phyloP scores from a whole-genome alignment of 2,113 vertebrate genomes.

The Andinoacara biseriatus region DNA sequence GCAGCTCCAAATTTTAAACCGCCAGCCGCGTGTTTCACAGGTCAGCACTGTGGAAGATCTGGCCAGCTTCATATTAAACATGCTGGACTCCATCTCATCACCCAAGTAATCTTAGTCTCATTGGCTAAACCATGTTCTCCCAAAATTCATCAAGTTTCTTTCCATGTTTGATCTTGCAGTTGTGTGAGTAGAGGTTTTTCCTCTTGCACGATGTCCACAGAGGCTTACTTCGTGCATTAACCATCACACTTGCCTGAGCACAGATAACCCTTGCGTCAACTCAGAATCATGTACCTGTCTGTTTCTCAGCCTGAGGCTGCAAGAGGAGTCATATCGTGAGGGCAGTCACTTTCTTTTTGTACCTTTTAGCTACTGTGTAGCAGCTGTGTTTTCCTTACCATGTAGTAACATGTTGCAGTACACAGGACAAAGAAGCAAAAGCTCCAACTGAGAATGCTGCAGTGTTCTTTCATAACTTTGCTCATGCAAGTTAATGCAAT shows the following conservation, averaged over 20 bases:
- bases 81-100: neutral
- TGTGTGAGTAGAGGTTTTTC: neutral
- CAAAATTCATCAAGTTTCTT: neutral
- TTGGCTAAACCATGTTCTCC: neutral
- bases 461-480: neutral
- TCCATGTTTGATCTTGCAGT: neutral
- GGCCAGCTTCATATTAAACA: neutral
- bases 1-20: neutral
- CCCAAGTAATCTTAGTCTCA: neutral
- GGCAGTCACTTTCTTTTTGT: neutral
- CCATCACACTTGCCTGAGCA: neutral
- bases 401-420: neutral
- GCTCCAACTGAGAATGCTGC: neutral
- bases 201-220: accelerated
- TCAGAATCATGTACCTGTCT: neutral
- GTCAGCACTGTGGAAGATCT: neutral
- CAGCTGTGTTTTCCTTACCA: too few species aligned
- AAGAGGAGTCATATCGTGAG: neutral
- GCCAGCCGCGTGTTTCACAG: accelerated
- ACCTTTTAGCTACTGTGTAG: neutral
- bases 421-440: neutral
- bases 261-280: neutral
- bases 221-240: neutral
- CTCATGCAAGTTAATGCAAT: neutral
- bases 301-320: neutral